phyloP scores from a whole-genome alignment of 2,113 vertebrate genomes.

The Haemorhous mexicanus region DNA sequence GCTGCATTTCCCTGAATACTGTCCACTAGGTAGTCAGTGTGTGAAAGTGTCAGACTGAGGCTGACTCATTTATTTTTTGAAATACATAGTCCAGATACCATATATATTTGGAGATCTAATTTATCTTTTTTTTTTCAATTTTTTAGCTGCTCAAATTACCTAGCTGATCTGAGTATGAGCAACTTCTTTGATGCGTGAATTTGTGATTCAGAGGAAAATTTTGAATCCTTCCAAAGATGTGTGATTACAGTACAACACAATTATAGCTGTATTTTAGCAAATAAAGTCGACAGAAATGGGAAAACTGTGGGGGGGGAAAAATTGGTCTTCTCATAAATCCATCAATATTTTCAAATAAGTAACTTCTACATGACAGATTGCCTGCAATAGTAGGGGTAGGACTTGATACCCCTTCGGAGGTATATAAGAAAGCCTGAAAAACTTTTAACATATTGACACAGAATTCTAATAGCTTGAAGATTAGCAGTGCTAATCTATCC shows the following conservation, averaged over 20 bases:
- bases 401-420: background rate
- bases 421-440: background rate
- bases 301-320: background rate
- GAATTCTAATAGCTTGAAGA: background rate
- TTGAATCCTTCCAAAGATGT: background rate
- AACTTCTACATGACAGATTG: background rate
- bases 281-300: background rate
- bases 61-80: background rate
- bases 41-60: background rate
- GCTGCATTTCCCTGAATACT: background rate
- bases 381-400: background rate
- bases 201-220: background rate
- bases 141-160: background rate
- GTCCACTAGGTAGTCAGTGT: too few relatives aligned
- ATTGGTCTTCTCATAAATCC: background rate
- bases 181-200: background rate
- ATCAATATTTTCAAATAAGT: background rate
- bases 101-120: background rate
- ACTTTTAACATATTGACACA: background rate
- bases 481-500: background rate
- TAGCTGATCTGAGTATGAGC: background rate
- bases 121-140: background rate
- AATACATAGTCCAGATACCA: background rate
- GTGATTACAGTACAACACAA: background rate
- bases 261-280: background rate